Evolutionary conservation across 2,797 vertebrate genomes (phyloP), one percentile per base, ranked within the genome.

Genomic region (Lepus townsendii): DNA sequence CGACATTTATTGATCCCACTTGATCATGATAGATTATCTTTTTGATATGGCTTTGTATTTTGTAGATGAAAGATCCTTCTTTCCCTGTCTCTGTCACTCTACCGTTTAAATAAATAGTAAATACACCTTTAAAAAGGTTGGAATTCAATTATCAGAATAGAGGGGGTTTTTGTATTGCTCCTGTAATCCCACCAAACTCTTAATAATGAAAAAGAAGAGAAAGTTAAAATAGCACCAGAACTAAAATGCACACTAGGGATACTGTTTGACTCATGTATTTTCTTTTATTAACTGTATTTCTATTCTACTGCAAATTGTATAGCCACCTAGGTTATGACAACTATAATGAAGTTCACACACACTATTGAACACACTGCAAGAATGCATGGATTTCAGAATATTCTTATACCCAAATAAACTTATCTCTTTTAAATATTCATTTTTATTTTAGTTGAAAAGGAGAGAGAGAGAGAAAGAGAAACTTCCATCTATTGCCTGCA

Each of bases 151-250:
- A 32, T 22, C 11, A 12, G 7, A 22, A 60, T n/a, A 38, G 22
- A 24, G 11, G 4, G 11, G 10, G 76, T 14, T 88, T 82, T 93
- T 35, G 5, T 38, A 20, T 38, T 86, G 47, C 32, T 8, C 72
- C 12, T 65, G 73, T 65, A 32, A 75, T 20, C 19, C 5, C 65
- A 32, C 65, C 24, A 60, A 90, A 47, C 4, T n/a, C 54, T 85
- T 82, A 83, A 27, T 82, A 57, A 85, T 38, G 8, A 88, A 57
- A 60, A 47, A 50, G 50, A 26, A 11, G 30, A 83, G 69, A 83
- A 77, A 42, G 50, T 72, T 50, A 91, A 83, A 89, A 69, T 54
- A 42, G 7, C 89, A 24, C 26, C 35, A 87, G 83, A 88, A 35
- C 10, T 24, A 19, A 83, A 83, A 63, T 50, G 27, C 83, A 27